Percentiles rank a stretch among this genome's conserved stretches.
Evolutionary conservation across 2,888 invertebrate species (phyloP).

Genomic region (Altica lythri): DNA sequence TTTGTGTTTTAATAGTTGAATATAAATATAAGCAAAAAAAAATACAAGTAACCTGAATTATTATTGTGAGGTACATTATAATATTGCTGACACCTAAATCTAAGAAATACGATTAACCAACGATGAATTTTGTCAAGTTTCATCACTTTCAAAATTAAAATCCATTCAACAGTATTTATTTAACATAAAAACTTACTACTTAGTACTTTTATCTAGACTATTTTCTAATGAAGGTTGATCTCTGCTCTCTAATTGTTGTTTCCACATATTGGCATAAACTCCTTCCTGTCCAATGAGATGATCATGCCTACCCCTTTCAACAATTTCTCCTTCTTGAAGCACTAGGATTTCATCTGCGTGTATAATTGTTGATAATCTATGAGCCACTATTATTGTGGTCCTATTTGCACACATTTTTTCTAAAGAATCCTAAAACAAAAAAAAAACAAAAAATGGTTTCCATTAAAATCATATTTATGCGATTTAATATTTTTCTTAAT

Average conservation of each 20-base stretch:
- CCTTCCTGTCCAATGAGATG: slow-evolving; percentile 71
- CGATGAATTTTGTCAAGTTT: neutral
- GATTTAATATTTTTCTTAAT: too few species aligned
- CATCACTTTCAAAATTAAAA: too few species aligned
- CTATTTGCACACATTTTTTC: slow-evolving; percentile 79
- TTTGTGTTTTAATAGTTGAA: too few species aligned
- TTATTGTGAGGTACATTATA: too few species aligned
- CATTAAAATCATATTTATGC: too few species aligned
- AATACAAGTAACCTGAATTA: too few species aligned
- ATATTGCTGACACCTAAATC: too few species aligned
- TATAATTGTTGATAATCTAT: slow-evolving; percentile 91
- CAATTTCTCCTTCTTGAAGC: slow-evolving; percentile 86
- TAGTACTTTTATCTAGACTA: slow-evolving; percentile 46
- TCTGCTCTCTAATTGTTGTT: slow-evolving; percentile 74
- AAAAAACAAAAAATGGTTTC: too few species aligned
- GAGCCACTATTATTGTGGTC: slow-evolving; percentile 93
- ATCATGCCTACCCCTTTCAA: slow-evolving; percentile 88
- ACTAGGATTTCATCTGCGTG: slow-evolving; percentile 95
- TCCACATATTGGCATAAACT: slow-evolving; percentile 92
- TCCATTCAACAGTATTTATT: too few species aligned
- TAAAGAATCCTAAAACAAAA: slow-evolving; percentile 67
- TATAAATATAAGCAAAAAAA: too few species aligned
- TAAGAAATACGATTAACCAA: neutral
- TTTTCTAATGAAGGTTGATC: slow-evolving; percentile 45
- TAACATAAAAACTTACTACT: slow-evolving; percentile 5